Evolutionary conservation across 92 coral and sea anemone genomes (phyloP).

Genomic region (Epizoanthus ramosus): DNA sequence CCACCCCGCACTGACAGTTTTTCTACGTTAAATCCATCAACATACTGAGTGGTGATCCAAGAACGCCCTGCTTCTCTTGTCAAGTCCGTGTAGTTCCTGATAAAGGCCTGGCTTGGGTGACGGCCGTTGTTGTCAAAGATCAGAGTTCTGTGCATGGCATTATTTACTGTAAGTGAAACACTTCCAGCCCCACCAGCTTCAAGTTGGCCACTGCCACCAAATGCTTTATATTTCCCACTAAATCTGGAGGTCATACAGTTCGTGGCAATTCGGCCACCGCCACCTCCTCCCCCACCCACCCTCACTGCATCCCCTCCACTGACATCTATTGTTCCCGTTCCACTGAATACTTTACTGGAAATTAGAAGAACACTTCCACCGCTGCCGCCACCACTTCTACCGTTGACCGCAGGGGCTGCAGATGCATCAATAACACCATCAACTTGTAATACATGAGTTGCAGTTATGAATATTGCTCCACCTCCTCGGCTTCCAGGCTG

Average conservation of each 20-base stretch:
- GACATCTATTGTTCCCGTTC: slow-evolving; percentile 59
- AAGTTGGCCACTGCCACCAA: slow-evolving; percentile 59
- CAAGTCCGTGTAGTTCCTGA: slow-evolving; percentile 54
- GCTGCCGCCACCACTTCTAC: slow-evolving; percentile 74
- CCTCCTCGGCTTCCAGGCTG: slow-evolving; percentile 79
- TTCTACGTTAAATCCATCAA: slow-evolving; percentile 53
- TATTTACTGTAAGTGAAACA: slow-evolving; percentile 47
- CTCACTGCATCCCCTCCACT: slow-evolving; percentile 61
- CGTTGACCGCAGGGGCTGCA: slow-evolving; percentile 43
- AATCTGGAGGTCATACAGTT: slow-evolving; percentile 55
- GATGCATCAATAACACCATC: slow-evolving; percentile 75
- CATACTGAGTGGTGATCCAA: slow-evolving; percentile 62
- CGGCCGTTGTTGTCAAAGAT: slow-evolving; percentile 71
- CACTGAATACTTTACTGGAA: slow-evolving; percentile 53
- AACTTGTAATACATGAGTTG: slow-evolving; percentile 51
- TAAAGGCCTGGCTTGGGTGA: slow-evolving; percentile 44
- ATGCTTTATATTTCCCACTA: slow-evolving; percentile 51
- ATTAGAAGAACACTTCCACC: slow-evolving; percentile 65
- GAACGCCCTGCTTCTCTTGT: slow-evolving; percentile 66
- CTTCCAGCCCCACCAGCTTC: slow-evolving; percentile 81
- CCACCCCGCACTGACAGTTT: slow-evolving; percentile 64
- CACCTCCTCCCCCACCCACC: slow-evolving; percentile 76
- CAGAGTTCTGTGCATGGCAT: slow-evolving; percentile 35
- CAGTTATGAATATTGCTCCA: slow-evolving; percentile 59
- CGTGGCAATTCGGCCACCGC: slow-evolving; percentile 68